Evolutionary conservation across 2,113 vertebrate species (phyloP).

Genomic region (Pelmatolapia mariae): DNA sequence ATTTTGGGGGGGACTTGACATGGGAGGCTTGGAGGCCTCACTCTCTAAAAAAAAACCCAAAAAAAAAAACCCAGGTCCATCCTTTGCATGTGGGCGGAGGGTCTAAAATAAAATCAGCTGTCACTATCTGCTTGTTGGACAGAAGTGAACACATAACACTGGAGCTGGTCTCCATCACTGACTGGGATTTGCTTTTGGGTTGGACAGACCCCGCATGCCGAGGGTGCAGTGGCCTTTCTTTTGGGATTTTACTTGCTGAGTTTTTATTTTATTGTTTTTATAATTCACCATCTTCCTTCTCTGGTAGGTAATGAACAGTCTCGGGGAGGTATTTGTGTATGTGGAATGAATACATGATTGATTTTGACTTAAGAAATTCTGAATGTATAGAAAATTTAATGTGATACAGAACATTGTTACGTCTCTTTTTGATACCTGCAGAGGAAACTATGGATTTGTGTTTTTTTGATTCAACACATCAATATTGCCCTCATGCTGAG

Average conservation of each 20-base stretch:
- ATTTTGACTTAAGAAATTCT: not conserved
- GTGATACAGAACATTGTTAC: not conserved
- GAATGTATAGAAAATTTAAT: not conserved
- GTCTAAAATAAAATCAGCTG: conserved; percentile 85
- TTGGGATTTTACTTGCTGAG: conserved; percentile 66
- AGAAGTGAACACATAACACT: conserved; percentile 68
- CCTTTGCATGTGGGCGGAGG: conserved; percentile 59
- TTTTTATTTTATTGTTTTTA: conserved; percentile 2
- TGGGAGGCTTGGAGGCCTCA: conserved; percentile 66
- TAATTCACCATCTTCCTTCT: not conserved
- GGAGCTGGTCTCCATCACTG: conserved; percentile 83
- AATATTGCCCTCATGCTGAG: not conserved
- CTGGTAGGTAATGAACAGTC: conserved; percentile 60
- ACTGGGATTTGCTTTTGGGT: conserved; percentile 76
- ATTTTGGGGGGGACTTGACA: conserved; percentile 60
- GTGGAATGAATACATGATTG: not conserved
- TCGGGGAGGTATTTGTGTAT: not conserved
- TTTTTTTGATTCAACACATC: not conserved
- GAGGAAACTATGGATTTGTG: not conserved
- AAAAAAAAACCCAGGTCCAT: conserved; percentile 69
- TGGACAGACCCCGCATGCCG: conserved; percentile 49
- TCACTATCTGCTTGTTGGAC: conserved; percentile 66
- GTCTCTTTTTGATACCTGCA: not conserved
- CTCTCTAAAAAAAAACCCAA: conserved; percentile 75
- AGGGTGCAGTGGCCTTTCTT: conserved; percentile 55